phyloP scores from a whole-genome alignment of 1,140 invertebrate genomes.

The Apis dorsata region DNA sequence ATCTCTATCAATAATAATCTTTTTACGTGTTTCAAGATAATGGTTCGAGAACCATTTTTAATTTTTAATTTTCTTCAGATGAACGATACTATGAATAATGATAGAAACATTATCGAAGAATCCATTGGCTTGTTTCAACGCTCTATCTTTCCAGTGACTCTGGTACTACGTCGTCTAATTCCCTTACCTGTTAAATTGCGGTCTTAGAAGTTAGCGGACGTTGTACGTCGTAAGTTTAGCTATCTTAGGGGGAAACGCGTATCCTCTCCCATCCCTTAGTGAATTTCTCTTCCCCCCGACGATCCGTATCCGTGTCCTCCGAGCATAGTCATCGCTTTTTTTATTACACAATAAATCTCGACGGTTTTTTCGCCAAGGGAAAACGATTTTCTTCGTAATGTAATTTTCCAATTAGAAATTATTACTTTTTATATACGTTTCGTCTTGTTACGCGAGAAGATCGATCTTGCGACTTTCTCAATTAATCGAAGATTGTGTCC shows the following conservation, averaged over 20 bases:
- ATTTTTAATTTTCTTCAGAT: neutral
- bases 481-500: neutral
- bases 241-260: slow-evolving; percentile 41
- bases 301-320: slow-evolving; percentile 17
- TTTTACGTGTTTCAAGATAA: no score
- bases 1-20: no score
- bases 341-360: slow-evolving; percentile 58
- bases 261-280: slow-evolving; percentile 39
- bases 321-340: slow-evolving; percentile 41
- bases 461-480: neutral
- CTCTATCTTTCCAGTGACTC: neutral
- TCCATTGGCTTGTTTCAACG: no score
- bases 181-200: slow-evolving; percentile 53
- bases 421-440: neutral
- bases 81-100: neutral
- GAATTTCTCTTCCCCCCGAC: slow-evolving; percentile 40
- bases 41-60: neutral
- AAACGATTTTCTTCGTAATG: slow-evolving; percentile 27
- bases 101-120: neutral
- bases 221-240: slow-evolving; percentile 46
- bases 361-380: slow-evolving; percentile 22
- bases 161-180: slow-evolving; percentile 46
- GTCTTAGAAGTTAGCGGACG: slow-evolving; percentile 55
- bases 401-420: slow-evolving; percentile 23
- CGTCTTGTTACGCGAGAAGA: neutral